phyloP scores from a whole-genome alignment of 1,140 invertebrate genomes.

The Drosophila bocki region DNA sequence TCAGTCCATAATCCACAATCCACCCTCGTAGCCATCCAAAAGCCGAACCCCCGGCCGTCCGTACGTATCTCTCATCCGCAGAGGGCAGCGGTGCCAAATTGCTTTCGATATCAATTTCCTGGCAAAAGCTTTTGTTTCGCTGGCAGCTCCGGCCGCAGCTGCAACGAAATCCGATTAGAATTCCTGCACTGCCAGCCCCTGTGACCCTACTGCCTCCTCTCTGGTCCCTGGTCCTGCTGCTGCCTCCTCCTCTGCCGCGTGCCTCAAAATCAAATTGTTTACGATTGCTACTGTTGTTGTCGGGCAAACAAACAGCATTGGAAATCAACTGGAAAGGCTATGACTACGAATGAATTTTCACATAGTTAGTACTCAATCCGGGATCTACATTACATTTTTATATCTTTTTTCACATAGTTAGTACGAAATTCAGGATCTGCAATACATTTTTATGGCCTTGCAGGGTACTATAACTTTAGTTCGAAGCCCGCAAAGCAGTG shows the following conservation, averaged over 20 bases:
- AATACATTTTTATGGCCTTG: no score
- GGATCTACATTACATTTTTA: not conserved
- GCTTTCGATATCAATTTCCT: slow-evolving; percentile 81
- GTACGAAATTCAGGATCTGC: no score
- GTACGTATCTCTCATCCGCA: slow-evolving; percentile 42
- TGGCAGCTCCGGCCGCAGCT: slow-evolving; percentile 68
- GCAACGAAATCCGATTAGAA: slow-evolving; percentile 80
- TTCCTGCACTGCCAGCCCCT: slow-evolving; percentile 33
- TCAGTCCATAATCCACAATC: slow-evolving; percentile 14
- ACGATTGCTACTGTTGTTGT: slow-evolving; percentile 60
- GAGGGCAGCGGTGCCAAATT: slow-evolving; percentile 65
- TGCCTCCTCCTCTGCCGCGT: slow-evolving; percentile 5
- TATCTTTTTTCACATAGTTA: no score
- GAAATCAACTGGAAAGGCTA: not conserved
- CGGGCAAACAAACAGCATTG: slow-evolving; percentile 33
- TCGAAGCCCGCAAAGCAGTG: no score
- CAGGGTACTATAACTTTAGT: no score
- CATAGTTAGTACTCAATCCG: not conserved
- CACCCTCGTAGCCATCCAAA: slow-evolving; percentile 5
- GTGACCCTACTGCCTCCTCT: not conserved
- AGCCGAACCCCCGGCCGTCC: not conserved
- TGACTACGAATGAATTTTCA: not conserved
- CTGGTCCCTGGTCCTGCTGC: not conserved
- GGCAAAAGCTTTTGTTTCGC: slow-evolving; percentile 68
- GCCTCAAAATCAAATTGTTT: slow-evolving; percentile 72